Conservation (phyloP, 2,888 invertebrate species). For the Agonopterix alstromeriana region DNA sequence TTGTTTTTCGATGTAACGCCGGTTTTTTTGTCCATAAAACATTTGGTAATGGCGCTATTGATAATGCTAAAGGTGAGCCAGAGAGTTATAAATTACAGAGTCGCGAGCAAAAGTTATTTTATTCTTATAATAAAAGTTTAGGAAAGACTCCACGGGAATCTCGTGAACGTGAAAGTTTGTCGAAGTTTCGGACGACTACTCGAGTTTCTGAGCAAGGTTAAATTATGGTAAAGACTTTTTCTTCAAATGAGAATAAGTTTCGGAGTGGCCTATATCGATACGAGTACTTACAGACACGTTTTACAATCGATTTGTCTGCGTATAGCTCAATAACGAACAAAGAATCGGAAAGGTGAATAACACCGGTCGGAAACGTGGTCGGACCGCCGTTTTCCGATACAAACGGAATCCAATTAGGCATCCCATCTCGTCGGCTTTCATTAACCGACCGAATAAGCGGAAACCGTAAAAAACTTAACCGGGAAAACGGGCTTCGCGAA, state of each 20-base stretch:
- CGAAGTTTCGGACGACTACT: constrained; percentile 20
- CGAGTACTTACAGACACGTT: too few species aligned
- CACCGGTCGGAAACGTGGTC: constrained; percentile 39
- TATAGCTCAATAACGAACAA: constrained; percentile 12
- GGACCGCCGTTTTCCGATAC: constrained; percentile 47
- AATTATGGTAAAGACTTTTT: constrained; percentile 10
- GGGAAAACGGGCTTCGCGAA: constrained; percentile 31
- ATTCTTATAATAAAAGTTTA: constrained; percentile 37
- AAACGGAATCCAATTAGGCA: constrained; percentile 65
- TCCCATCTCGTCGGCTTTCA: constrained; percentile 55
- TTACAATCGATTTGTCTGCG: too few species aligned
- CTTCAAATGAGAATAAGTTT: constrained; percentile 1
- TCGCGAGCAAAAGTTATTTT: constrained; percentile 25
- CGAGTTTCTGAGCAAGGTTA: constrained; percentile 23
- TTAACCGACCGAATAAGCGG: constrained; percentile 49
- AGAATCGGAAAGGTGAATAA: constrained; percentile 39
- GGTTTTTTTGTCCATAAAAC: constrained; percentile 44
- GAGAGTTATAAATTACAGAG: constrained; percentile 28
- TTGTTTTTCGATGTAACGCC: constrained; percentile 58
- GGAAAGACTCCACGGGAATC: constrained; percentile 21
- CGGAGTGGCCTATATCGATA: background rate
- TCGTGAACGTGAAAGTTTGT: constrained; percentile 25
- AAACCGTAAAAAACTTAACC: constrained; percentile 32
- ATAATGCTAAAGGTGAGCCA: constrained; percentile 45
- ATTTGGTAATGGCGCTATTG: constrained; percentile 47